Conservation (phyloP, 1,140 invertebrate genomes). For the Aphaenogaster ashmeadi region DNA sequence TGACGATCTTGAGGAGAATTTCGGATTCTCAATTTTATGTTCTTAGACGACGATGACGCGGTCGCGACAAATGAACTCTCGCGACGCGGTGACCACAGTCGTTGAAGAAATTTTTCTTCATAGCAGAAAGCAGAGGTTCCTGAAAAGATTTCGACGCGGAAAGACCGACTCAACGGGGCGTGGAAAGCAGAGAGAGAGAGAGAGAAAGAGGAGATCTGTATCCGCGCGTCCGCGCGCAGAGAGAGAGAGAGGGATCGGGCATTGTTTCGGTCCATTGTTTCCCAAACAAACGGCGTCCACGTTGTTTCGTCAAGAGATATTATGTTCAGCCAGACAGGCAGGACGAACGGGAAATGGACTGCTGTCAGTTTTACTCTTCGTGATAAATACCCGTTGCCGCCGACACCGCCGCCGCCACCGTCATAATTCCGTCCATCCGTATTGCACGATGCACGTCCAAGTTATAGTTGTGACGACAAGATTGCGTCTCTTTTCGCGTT, state of each 20-base stretch:
- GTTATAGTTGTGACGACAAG: constrained; percentile 27
- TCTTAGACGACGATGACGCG: neutral
- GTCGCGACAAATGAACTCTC: neutral
- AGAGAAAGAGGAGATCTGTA: constrained; percentile 66
- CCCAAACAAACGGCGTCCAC: constrained; percentile 86
- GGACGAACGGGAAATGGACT: constrained; percentile 86
- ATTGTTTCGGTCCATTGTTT: constrained; percentile 87
- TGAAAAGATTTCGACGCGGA: constrained; percentile 57
- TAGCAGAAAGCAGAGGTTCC: constrained; percentile 1
- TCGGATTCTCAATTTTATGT: neutral
- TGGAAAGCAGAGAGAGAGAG: constrained; percentile 65
- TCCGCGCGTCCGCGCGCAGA: constrained; percentile 66
- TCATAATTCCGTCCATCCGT: constrained; percentile 71
- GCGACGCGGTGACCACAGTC: neutral
- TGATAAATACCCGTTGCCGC: constrained; percentile 83
- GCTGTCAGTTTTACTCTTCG: constrained; percentile 86
- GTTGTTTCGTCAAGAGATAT: constrained; percentile 86
- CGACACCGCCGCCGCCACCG: constrained; percentile 8
- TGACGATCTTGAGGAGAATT: neutral
- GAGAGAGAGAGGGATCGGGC: constrained; percentile 76
- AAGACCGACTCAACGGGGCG: constrained; percentile 63
- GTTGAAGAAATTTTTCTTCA: constrained; percentile 41
- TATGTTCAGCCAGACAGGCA: constrained; percentile 85
- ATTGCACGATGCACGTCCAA: constrained; percentile 49
- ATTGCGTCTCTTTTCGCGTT: neutral